A percentile compares a stretch with the other conserved stretches of the same genome.
Evolutionary conservation across 2,113 vertebrate species (phyloP).

Genomic region (Charina bottae): DNA sequence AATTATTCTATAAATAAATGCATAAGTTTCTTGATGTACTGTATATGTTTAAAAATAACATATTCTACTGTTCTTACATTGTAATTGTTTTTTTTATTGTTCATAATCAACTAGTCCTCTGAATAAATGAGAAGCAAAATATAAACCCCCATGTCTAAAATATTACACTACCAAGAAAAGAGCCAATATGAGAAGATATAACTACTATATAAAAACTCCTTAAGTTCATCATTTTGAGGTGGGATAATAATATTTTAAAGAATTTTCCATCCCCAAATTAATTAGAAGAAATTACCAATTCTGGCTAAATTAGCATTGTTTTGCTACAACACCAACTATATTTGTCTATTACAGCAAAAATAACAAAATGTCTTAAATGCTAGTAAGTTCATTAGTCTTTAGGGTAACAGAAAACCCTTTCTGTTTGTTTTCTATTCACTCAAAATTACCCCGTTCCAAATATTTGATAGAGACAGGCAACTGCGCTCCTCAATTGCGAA

Average conservation of each 20-base stretch:
- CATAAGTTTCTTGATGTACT: background rate
- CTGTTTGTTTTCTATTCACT: background rate
- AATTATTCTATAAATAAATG: background rate
- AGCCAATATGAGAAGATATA: background rate
- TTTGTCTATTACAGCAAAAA: background rate
- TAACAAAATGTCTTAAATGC: background rate
- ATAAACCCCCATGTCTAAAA: background rate
- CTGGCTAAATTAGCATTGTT: background rate
- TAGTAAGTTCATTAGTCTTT: background rate
- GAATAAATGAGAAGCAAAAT: background rate
- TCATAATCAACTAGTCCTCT: background rate
- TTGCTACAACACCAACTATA: background rate
- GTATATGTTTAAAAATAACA: background rate
- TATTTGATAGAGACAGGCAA: background rate
- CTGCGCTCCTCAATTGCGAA: background rate
- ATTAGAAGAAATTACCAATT: background rate
- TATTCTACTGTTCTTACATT: background rate
- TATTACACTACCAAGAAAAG: background rate
- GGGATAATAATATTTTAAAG: background rate
- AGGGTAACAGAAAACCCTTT: background rate
- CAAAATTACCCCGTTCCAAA: background rate
- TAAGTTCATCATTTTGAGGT: background rate
- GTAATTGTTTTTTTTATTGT: background rate
- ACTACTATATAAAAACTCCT: background rate
- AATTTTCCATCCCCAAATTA: background rate